These are phyloP conservation scores for Busseola fusca DNA, from an alignment of 2,888 invertebrate genomes.

Conservation along the genomic window DNA sequence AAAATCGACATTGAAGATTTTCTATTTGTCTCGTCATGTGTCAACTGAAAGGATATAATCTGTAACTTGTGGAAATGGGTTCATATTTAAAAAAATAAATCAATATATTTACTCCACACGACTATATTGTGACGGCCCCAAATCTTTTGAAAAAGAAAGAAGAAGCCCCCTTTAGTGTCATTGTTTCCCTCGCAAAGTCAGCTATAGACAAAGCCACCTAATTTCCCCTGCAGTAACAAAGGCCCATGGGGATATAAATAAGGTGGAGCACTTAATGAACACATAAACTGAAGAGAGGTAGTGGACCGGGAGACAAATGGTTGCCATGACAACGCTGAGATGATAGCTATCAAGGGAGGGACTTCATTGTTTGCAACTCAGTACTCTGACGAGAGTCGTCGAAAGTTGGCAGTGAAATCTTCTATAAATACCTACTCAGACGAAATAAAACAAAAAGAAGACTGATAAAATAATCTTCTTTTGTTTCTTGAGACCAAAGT, in stretches of 20 bases:
- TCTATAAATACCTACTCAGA: neutral
- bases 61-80: constrained; percentile 14
- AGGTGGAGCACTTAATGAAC: constrained; percentile 85
- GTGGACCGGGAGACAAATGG: constrained; percentile 73
- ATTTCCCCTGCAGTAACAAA: constrained; percentile 81
- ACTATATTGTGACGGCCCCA: neutral
- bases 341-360: constrained; percentile 36
- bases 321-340: constrained; percentile 73
- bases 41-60: constrained; percentile 41
- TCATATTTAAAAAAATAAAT: constrained; percentile 7
- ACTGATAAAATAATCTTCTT: neutral
- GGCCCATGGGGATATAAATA: constrained; percentile 84
- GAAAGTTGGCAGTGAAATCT: neutral
- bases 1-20: constrained; percentile 68
- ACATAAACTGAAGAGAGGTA: constrained; percentile 83
- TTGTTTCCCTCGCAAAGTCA: constrained; percentile 73
- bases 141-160: constrained; percentile 57
- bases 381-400: neutral
- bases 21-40: constrained; percentile 55
- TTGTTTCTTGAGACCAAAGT: neutral
- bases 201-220: constrained; percentile 82
- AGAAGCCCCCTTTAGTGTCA: constrained; percentile 61
- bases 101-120: neutral
- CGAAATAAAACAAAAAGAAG: neutral
- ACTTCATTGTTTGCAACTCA: constrained; percentile 9